Percentiles rank a stretch among this genome's conserved stretches.
Evolutionary conservation across 2,113 vertebrate genomes (phyloP).

Genomic region (Apeltes quadracus): DNA sequence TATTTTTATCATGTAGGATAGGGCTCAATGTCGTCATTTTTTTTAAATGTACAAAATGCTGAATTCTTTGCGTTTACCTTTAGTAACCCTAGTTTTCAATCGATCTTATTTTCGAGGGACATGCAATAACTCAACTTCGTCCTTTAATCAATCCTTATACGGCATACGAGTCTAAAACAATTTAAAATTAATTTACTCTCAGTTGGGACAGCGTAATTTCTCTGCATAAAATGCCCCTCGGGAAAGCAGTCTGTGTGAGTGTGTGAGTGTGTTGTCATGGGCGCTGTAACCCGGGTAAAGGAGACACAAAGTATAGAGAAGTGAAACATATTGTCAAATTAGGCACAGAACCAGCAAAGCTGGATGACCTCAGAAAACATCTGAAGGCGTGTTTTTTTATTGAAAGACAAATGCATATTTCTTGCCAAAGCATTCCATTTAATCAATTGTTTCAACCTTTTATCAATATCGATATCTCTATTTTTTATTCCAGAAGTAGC

Average conservation of each 20-base stretch:
- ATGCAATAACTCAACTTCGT: background rate
- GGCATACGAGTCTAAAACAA: conserved; percentile 31
- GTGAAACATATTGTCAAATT: conserved; percentile 17
- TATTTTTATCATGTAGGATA: background rate
- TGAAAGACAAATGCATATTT: background rate
- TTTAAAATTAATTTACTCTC: conserved; percentile 54
- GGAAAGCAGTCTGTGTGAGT: conserved; percentile 33
- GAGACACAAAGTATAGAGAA: conserved; percentile 58
- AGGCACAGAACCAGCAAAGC: conserved; percentile 4
- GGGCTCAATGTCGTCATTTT: background rate
- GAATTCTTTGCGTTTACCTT: background rate
- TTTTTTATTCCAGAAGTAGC: background rate
- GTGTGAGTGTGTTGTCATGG: conserved; percentile 82
- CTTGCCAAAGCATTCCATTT: background rate
- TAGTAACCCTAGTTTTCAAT: background rate
- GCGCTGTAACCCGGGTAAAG: conserved; percentile 71
- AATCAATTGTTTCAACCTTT: background rate
- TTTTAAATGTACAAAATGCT: background rate
- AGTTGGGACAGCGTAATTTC: conserved; percentile 42
- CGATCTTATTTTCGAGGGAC: background rate
- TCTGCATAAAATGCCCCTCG: conserved; percentile 57
- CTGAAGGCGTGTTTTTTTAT: background rate
- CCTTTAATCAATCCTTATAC: conserved; percentile 7
- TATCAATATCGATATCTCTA: background rate
- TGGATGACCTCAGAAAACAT: background rate